These are phyloP conservation scores for Oenanthe melanoleuca DNA, from an alignment of 2,113 vertebrate species.

Conservation along the genomic window DNA sequence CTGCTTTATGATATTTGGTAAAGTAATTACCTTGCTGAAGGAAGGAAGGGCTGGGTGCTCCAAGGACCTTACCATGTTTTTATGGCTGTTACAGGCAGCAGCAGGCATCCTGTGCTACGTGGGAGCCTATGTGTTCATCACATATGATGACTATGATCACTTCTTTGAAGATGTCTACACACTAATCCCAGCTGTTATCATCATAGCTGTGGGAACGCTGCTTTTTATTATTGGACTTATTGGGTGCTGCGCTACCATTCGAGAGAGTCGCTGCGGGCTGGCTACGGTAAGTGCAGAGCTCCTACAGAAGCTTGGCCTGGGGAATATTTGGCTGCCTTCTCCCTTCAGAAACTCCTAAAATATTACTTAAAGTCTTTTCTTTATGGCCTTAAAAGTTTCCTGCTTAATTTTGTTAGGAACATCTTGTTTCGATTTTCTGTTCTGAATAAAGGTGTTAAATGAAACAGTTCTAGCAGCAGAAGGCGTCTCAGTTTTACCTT, in stretches of 20 bases:
- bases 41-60: background rate
- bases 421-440: background rate
- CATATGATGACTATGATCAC: conserved; percentile 96
- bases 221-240: conserved; percentile 95
- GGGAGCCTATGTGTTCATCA: conserved; percentile 98
- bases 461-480: background rate
- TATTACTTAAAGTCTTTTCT: background rate
- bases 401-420: background rate
- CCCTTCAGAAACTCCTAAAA: background rate
- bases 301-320: background rate
- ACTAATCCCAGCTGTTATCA: conserved; percentile 90
- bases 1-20: background rate
- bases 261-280: conserved; percentile 93
- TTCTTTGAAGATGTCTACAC: conserved; percentile 98
- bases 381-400: background rate
- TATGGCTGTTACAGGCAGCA: conserved; percentile 81
- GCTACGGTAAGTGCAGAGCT: conserved; percentile 84
- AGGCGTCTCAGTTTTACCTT: background rate
- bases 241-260: conserved; percentile 94
- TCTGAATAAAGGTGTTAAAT: background rate
- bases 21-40: background rate
- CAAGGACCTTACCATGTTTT: background rate
- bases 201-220: conserved; percentile 93
- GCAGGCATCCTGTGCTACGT: conserved; percentile 97
- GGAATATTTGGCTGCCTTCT: background rate